Percentiles rank a stretch among this genome's conserved stretches.
Conservation (phyloP, 1,140 invertebrate genomes). For the Aplysia californica region DNA sequence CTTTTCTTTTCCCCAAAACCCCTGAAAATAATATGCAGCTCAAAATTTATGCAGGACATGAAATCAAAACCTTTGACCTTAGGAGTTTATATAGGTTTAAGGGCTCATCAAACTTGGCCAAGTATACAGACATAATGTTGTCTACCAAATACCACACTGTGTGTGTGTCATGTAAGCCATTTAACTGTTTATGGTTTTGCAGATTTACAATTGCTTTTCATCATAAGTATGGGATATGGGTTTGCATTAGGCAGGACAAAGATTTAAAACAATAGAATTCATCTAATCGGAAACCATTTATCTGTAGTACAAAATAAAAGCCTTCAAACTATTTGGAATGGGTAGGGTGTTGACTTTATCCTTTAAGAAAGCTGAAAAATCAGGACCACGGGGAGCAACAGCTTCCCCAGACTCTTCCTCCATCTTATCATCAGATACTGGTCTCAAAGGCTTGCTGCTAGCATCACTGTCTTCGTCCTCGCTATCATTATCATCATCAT, state of each 20-base stretch:
- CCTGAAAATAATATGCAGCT: too few relatives aligned
- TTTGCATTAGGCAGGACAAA: background rate
- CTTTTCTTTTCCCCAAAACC: too few relatives aligned
- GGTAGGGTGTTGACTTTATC: conserved; percentile 13
- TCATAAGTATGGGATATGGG: background rate
- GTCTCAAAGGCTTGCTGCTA: too few relatives aligned
- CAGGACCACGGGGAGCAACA: background rate
- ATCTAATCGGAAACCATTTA: background rate
- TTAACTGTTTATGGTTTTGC: background rate
- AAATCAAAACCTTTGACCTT: too few relatives aligned
- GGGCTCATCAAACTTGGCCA: background rate
- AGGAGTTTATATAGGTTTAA: too few relatives aligned
- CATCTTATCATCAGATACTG: background rate
- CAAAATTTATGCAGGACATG: too few relatives aligned
- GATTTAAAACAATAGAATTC: background rate
- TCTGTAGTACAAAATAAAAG: conserved; percentile 19
- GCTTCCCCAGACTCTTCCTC: background rate
- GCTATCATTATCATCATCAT: conserved; percentile 2
- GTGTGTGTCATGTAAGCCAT: background rate
- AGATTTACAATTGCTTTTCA: background rate
- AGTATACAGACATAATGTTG: background rate
- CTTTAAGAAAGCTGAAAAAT: conserved; percentile 19
- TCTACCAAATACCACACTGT: background rate
- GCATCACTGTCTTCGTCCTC: background rate
- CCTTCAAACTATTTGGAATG: conserved; percentile 21